Evolutionary conservation across 2,888 invertebrate species (phyloP).

Genomic region (Clitarchus hookeri): DNA sequence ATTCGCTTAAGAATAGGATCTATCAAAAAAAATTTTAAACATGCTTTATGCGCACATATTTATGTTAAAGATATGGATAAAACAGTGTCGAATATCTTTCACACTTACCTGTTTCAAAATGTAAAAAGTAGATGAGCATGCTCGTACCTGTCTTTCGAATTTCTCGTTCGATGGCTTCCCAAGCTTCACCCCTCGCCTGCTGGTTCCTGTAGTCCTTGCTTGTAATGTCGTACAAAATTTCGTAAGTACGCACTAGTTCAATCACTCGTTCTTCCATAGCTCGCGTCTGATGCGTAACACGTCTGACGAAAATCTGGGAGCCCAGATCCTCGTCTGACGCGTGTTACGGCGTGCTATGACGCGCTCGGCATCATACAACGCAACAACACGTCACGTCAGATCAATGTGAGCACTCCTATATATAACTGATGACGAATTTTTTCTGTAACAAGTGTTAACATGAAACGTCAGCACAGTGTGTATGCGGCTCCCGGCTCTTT

Average conservation of each 20-base stretch:
- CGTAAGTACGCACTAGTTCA: background rate
- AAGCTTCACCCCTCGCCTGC: background rate
- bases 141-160: background rate
- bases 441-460: background rate
- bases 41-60: no score
- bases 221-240: background rate
- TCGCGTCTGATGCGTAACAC: background rate
- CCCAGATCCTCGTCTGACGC: background rate
- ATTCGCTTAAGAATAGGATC: no score
- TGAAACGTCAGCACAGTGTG: no score
- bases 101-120: no score
- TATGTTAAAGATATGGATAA: no score
- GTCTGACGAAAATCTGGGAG: background rate
- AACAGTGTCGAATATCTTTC: no score
- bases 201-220: background rate
- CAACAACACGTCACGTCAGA: background rate
- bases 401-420: background rate
- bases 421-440: background rate
- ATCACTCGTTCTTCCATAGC: background rate
- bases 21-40: background rate
- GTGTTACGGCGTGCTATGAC: background rate
- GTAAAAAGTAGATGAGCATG: no score
- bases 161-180: background rate
- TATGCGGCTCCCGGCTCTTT: no score
- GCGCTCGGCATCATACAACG: background rate